Percentiles rank a stretch among this genome's conserved stretches.
Conservation (phyloP, 2,113 vertebrate species). For the Trichechus manatus region DNA sequence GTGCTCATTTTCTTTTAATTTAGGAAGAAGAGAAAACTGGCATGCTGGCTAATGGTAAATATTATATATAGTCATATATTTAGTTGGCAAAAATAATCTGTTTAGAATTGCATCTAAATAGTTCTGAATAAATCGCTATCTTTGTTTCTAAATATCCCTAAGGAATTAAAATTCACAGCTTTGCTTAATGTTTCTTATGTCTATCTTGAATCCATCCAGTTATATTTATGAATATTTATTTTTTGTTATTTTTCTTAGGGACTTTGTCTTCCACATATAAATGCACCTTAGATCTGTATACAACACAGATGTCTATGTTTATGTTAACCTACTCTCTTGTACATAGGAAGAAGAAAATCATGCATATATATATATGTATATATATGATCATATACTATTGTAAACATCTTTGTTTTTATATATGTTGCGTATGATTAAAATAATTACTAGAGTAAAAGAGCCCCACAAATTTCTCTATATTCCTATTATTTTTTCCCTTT, state of each 20-base stretch:
- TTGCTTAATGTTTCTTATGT: background rate
- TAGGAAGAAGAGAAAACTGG: slow-evolving; percentile 88
- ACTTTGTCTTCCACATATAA: background rate
- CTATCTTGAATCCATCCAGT: background rate
- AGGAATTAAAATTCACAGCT: slow-evolving; percentile 15
- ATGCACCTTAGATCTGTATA: background rate
- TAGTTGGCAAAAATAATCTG: background rate
- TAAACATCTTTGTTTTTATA: slow-evolving; percentile 46
- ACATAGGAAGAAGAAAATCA: background rate
- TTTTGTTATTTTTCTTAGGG: slow-evolving; percentile 7
- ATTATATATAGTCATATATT: slow-evolving; percentile 42
- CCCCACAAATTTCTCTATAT: background rate
- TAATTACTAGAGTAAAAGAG: background rate
- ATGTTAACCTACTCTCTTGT: background rate
- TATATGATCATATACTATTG: background rate
- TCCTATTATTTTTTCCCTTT: slow-evolving; percentile 11
- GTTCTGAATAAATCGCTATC: background rate
- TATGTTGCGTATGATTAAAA: background rate
- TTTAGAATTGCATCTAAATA: slow-evolving; percentile 31
- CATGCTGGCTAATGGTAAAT: slow-evolving; percentile 93
- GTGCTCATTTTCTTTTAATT: slow-evolving; percentile 70
- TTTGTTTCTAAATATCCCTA: slow-evolving; percentile 55
- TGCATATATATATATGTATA: background rate
- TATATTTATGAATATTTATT: slow-evolving; percentile 50
- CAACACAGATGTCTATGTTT: background rate